Evolutionary conservation across 1,140 invertebrate species (phyloP), one percentile per base, ranked within the genome.

Genomic region (Cotesia typhae): DNA sequence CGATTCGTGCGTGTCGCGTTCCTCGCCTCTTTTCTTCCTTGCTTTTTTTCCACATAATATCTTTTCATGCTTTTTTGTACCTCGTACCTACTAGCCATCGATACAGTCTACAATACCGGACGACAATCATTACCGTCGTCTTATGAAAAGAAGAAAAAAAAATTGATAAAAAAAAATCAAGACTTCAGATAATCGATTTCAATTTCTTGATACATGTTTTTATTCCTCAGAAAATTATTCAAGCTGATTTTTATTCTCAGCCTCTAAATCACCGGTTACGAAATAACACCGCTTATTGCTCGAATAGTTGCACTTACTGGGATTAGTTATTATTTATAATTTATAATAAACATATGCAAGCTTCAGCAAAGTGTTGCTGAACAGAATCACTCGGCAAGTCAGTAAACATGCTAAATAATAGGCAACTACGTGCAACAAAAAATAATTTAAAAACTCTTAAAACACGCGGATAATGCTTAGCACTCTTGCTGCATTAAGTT

Each of bases 341-440:
- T 28, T 28, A 47, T 47, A 9, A 47, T 47, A 47, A 47, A 64
- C 14, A 38, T 38, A 64, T 38, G n/a, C 37, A 38, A 7, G 36
- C 37, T 47, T 5, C 10, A 47, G 41, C 41, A 47, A 47, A 47
- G 41, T 47, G 41, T 47, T 9, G 41, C 41, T 47, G 41, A 10
- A 64, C 37, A 47, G 47, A 67, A 67, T 67, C 72, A 53, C 68
- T 55, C 37, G 51, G 60, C 72, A 70, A 37, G 52, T 59, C 51
- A 17, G 53, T 52, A 64, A 70, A 74, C 72, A 74, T 74, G 67
- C 63, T 70, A 74, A 74, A 74, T 74, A 70, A 74, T 70, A 68
- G 55, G 28, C 60, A 36, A 63, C 55, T 64, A 59, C 17, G 10
- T 52, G 63, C 51, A 37, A 53, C 65, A 70, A 65, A 67, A 74